Base-by-base conservation (phyloP, 2,113 vertebrate genomes). In the Trogon melanurus region DNA sequence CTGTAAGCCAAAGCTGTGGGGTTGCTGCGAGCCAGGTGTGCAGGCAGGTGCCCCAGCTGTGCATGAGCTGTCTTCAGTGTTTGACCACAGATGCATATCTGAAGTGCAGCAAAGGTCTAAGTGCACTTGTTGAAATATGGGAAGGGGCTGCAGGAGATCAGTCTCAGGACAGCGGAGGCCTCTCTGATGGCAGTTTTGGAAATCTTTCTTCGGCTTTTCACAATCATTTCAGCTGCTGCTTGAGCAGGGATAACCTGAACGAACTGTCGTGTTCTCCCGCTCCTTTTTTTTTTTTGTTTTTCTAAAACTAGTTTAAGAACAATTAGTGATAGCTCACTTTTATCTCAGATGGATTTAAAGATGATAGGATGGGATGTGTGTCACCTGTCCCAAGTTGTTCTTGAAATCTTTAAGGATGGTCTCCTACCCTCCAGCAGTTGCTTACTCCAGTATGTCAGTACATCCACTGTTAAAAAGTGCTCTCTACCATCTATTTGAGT, bases 11-110 rank as follows among this genome's bases (percentile, higher is more conserved):
- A 67, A 71, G 17, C 57, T 30, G 17, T 1, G 2, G 44, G 53
- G 20, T 9, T 38, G 44, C 41, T 41, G 41, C 11, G 13, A 41
- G 41, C 41, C 41, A 41, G 41, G 41, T 41, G 41, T 41, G 41
- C 9, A 41, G 41, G 41, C 41, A 41, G 5, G 29, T 30, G 3
- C 29, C 22, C 32, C n/a, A 0, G 0, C 56, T 54, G 34, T 16
- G 16, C 19, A 5, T 21, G 16, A 69, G 58, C 48, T 22, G 48
- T 5, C 72, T 86, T 57, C 53, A 38, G 36, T 20, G 25, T 45
- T 81, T 70, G 84, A 90, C 78, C 47, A 27, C 17, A 10, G 56
- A 58, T 32, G 57, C 44, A 44, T 44, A 17, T 25, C 36, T 61
- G 13, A 85, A 85, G 44, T 9, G 30, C 58, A 30, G 29, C 53